Conservation (phyloP, 2,113 vertebrate species). For the Aptenodytes forsteri region DNA sequence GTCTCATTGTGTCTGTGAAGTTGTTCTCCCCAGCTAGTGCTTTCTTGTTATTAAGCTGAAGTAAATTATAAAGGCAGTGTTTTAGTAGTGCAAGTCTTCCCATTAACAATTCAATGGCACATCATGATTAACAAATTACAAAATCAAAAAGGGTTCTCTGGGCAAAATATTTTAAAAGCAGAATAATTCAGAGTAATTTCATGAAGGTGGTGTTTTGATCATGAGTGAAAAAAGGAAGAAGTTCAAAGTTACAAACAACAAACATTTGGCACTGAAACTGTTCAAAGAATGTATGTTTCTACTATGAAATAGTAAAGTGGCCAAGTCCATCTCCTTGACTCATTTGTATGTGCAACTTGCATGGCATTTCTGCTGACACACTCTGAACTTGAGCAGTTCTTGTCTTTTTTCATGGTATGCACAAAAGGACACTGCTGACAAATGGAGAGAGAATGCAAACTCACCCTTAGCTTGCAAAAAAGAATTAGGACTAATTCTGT, state of each 20-base stretch:
- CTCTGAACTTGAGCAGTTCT: not conserved
- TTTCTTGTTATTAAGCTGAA: conserved; percentile 89
- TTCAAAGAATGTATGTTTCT: not conserved
- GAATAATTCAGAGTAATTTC: not conserved
- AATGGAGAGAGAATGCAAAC: not conserved
- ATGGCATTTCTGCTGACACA: not conserved
- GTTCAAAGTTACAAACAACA: not conserved
- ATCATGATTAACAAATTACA: not conserved
- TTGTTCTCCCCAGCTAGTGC: conserved; percentile 85
- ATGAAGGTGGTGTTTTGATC: not conserved
- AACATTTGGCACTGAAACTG: not conserved
- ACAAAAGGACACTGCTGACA: not conserved
- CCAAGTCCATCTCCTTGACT: not conserved
- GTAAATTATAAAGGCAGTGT: conserved; percentile 34
- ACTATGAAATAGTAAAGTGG: not conserved
- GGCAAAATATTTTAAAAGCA: not conserved
- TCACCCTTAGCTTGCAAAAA: not conserved
- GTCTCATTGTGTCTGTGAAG: conserved; percentile 95
- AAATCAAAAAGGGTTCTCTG: not conserved
- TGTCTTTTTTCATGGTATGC: not conserved
- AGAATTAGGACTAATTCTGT: not conserved
- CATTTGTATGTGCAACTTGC: not conserved
- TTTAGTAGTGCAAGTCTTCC: not conserved
- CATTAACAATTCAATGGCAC: not conserved
- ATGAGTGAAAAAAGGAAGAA: not conserved